Percentiles rank a stretch among this genome's conserved stretches.
Conservation (phyloP, 2,888 invertebrate genomes). For the Cheilosia vernalis region DNA sequence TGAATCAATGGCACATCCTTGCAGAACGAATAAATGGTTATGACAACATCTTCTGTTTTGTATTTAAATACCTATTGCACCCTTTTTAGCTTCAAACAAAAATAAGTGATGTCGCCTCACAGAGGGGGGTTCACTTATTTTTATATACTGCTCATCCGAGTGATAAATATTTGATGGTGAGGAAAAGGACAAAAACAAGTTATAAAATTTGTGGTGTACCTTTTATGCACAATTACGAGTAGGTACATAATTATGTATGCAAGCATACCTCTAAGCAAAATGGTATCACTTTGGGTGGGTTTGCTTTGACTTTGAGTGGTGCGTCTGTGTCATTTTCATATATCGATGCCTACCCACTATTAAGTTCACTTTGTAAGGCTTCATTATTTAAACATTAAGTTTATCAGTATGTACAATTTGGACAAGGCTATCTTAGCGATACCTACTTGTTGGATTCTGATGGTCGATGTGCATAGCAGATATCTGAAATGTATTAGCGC, state of each 20-base stretch:
- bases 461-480: no score
- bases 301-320: no score
- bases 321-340: no score
- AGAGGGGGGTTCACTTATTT: conserved; percentile 42
- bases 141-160: conserved; percentile 52
- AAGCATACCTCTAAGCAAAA: background rate
- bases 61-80: conserved; percentile 35
- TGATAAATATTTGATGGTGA: conserved; percentile 54
- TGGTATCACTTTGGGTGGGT: no score
- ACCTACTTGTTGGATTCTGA: no score
- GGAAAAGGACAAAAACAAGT: conserved; percentile 39
- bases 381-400: no score
- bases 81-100: conserved; percentile 48
- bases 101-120: conserved; percentile 39
- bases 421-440: no score
- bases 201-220: conserved; percentile 1
- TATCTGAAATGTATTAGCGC: background rate
- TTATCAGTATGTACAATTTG: no score
- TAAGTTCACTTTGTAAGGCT: no score
- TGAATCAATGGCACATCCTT: conserved; percentile 8
- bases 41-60: conserved; percentile 62
- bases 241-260: background rate
- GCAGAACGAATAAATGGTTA: conserved; percentile 47
- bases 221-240: background rate
- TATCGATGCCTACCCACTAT: no score